Percentiles rank a stretch among this genome's conserved stretches.
Conservation (phyloP, 2,113 vertebrate species). For the Gallinago paraguaiae region DNA sequence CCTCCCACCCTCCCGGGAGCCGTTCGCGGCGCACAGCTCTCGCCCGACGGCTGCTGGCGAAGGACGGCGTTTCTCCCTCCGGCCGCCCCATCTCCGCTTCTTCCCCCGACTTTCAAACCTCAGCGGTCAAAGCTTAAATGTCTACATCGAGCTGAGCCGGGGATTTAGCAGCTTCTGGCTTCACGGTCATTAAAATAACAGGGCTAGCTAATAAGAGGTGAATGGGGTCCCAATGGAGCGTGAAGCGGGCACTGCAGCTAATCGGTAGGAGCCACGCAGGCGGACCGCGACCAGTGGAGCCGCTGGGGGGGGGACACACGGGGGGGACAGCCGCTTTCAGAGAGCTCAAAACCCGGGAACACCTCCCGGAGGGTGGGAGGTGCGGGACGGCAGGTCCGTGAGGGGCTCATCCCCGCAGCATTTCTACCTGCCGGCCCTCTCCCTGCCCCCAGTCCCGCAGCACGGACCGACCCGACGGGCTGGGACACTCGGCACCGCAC, state of each 20-base stretch:
- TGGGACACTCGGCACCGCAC: background rate
- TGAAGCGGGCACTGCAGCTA: slow-evolving; percentile 20
- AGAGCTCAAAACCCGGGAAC: background rate
- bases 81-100: background rate
- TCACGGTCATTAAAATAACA: slow-evolving; percentile 67
- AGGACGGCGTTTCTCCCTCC: background rate
- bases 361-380: background rate
- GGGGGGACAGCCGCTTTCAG: background rate
- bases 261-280: slow-evolving; percentile 11
- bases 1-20: background rate
- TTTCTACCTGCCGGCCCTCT: background rate
- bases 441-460: background rate
- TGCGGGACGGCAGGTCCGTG: background rate
- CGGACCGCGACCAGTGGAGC: background rate
- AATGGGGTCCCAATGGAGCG: slow-evolving; percentile 57
- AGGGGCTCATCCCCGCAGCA: background rate
- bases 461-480: background rate
- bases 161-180: slow-evolving; percentile 51
- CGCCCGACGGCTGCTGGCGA: background rate
- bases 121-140: background rate
- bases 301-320: background rate
- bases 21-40: background rate
- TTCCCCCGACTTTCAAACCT: background rate
- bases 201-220: slow-evolving; percentile 47
- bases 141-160: background rate